Base-by-base conservation (phyloP, 2,888 invertebrate genomes). In the Chamaedrilus cognettii region DNA sequence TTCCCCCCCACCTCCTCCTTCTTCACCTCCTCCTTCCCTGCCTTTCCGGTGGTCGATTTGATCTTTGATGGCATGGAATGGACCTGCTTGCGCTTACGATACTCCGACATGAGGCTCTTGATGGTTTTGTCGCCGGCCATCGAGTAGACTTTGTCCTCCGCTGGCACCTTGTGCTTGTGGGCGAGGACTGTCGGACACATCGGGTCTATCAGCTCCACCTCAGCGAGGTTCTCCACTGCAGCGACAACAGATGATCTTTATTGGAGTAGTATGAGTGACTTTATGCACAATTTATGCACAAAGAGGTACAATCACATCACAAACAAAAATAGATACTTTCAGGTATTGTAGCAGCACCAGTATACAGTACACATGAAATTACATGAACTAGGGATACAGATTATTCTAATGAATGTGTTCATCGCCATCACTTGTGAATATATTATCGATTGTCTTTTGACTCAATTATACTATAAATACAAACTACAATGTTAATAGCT, bases 71-170 rank as follows among this genome's bases (percentile, higher is more conserved):
- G 86, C 83, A 86, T 84, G 30, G 84, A 79, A 68, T 84, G 82
- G 56, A 82, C 84, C 65, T 85, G 85, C 77, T 87, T 87, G 63
- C 85, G 83, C 68, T 85, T 83, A 72, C 87, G 85, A 75, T 87
- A 88, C 74, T 87, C 86, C 31, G 84, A 83, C 82, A 87, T 84
- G 72, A 88, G 79, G 50, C 81, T 78, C 70, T 42, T 42, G 57
- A 87, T 82, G 70, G 86, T 84, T 67, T 83, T 81, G 65, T 86
- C 84, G 4, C 85, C 85, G 42, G 85, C 85, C 23, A 86, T 80
- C 15, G 81, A 81, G 74, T 85, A 86, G 3, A 85, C 81, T 33
- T 81, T 70, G 56, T 81, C 80, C 23, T 77, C 76, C 23, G 76
- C 64, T 30, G 33, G 26, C 26, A 23, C 19, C 42, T 42, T 42